Conservation (phyloP, 2,888 invertebrate genomes). For the Tanypteryx hageni region DNA sequence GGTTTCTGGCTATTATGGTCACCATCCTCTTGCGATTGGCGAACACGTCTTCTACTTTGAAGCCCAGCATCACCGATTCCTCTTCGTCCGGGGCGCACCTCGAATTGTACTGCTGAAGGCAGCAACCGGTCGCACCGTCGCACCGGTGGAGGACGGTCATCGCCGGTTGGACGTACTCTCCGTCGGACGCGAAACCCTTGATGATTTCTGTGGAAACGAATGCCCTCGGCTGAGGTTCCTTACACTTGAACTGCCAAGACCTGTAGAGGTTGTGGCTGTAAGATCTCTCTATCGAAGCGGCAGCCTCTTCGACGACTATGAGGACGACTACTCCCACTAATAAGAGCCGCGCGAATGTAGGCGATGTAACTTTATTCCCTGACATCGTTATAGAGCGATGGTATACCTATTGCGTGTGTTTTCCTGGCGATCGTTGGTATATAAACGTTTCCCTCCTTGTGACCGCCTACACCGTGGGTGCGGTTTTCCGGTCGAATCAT, state of each 20-base stretch:
- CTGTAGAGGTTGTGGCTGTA: constrained; percentile 3
- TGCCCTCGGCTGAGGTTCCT: constrained; percentile 7
- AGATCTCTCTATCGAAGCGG: not conserved
- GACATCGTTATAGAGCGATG: no score
- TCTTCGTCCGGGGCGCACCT: not conserved
- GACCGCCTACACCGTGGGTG: no score
- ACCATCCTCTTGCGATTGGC: not conserved
- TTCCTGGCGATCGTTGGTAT: no score
- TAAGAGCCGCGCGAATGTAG: not conserved
- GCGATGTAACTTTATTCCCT: no score
- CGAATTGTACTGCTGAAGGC: not conserved
- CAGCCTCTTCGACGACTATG: no score
- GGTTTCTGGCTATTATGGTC: not conserved
- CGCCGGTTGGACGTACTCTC: constrained; percentile 25
- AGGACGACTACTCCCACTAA: not conserved
- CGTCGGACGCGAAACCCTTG: not conserved
- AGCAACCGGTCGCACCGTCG: not conserved
- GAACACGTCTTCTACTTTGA: not conserved
- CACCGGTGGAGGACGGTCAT: constrained; percentile 35
- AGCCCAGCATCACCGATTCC: not conserved
- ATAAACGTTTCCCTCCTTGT: no score
- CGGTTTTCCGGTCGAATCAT: no score
- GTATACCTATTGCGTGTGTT: no score
- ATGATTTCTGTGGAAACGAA: not conserved
- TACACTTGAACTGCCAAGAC: constrained; percentile 16